Base-by-base conservation (phyloP, 2,888 invertebrate species). In the Thecocarcelia acutangulata region DNA sequence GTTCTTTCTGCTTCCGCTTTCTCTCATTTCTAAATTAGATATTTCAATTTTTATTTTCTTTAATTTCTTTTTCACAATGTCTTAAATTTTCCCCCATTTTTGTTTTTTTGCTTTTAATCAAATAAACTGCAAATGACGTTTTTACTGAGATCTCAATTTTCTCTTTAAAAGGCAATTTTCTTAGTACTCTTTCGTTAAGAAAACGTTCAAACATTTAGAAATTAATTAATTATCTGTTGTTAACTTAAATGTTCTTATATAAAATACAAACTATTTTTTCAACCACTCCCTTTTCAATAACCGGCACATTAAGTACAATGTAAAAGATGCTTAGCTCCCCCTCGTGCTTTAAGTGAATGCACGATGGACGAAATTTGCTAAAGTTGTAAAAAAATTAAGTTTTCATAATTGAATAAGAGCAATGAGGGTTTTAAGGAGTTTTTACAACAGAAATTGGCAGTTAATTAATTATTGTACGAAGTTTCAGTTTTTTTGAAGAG, bases 21-120 rank as follows among this genome's bases (percentile, higher is more conserved):
- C 24, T 5, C 5, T 24, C 24, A 24, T 24, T 5, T 24, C 24
- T 24, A 48, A 56, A 42, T 21, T 44, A 24, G 75, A 76, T 70
- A 76, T 75, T 76, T 80, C 75, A 80, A 80, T 80, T 80, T 76
- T n/a, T n/a, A n/a, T n/a, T n/a, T n/a, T n/a, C n/a, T n/a, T n/a
- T n/a, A n/a, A n/a, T n/a, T n/a, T n/a, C n/a, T n/a, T n/a, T n/a
- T n/a, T n/a, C n/a, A 72, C 72, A 63, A 1, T 74, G 76, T 56
- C 54, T 21, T 64, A 56, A 58, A 50, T 68, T 19, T 28, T n/a
- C 37, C 28, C 9, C 17, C 9, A n/a, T 24, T 42, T 17, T 15
- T 50, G 3, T 52, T 6, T 21, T 24, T 54, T 48, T 42, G 1
- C 11, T 50, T 44, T 59, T n/a, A 42, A 19, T 44, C 19, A 13